Conservation (phyloP, 23 tunicate species). For the Diplosoma virens region DNA sequence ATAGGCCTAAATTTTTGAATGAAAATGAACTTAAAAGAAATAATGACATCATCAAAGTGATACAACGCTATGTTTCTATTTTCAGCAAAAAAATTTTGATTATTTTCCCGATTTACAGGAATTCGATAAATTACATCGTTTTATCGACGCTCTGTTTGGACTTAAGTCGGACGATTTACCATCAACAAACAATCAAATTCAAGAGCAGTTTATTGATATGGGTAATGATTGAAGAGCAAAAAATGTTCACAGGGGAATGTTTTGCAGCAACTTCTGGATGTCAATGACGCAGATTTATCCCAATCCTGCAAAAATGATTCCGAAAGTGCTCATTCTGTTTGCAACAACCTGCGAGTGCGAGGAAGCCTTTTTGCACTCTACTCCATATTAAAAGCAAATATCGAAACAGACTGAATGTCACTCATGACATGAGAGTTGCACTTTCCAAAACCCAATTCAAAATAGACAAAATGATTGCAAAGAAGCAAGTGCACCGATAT, state of each 20-base stretch:
- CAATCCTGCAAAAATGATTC: slow-evolving; percentile 1
- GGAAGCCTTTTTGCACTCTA: neutral
- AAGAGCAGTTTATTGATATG: neutral
- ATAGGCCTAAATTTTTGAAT: slow-evolving; percentile 1
- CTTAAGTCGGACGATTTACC: neutral
- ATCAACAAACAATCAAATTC: neutral
- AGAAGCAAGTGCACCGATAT: neutral
- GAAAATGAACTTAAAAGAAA: slow-evolving; percentile 23
- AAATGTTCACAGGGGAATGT: slow-evolving; percentile 8
- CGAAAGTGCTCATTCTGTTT: too few species aligned
- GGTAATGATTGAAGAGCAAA: neutral
- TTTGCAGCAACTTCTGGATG: neutral
- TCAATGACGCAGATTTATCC: slow-evolving; percentile 8
- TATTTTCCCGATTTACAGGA: slow-evolving; percentile 32
- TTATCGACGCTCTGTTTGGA: neutral
- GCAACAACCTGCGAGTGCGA: too few species aligned
- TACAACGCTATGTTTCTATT: slow-evolving; percentile 9
- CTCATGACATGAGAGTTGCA: neutral
- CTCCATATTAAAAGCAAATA: too few species aligned
- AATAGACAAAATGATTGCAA: neutral
- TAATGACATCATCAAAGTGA: neutral
- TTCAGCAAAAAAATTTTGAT: slow-evolving; percentile 2
- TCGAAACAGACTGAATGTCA: neutral
- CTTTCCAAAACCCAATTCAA: neutral
- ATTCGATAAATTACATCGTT: neutral